A percentile compares a stretch with the other conserved stretches of the same genome.
Evolutionary conservation across 2,113 vertebrate genomes (phyloP).

Genomic region (Cinclus cinclus): DNA sequence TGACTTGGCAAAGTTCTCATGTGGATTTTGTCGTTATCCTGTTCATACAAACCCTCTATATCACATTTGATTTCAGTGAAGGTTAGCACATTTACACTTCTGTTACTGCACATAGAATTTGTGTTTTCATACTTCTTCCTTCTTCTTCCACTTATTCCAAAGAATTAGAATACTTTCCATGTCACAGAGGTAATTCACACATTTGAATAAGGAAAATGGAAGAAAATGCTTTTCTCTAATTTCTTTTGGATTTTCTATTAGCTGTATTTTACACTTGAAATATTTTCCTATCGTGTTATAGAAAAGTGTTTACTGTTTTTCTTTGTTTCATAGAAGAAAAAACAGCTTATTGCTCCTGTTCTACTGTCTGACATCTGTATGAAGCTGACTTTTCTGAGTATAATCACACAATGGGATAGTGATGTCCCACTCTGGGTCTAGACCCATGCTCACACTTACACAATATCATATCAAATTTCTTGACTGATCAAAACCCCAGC

Average conservation of each 20-base stretch:
- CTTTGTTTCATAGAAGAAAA: background rate
- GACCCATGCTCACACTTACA: background rate
- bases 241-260: background rate
- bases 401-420: fast-evolving
- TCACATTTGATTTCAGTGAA: background rate
- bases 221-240: background rate
- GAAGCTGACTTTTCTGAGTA: background rate
- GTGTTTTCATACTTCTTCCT: background rate
- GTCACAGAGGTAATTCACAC: background rate
- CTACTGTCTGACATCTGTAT: background rate
- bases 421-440: background rate
- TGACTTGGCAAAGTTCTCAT: background rate
- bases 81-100: background rate
- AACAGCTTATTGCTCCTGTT: background rate
- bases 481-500: background rate
- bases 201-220: background rate
- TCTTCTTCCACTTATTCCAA: background rate
- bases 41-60: background rate
- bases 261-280: background rate
- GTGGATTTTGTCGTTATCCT: background rate
- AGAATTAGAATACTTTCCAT: background rate
- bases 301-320: background rate
- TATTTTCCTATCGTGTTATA: background rate
- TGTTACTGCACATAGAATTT: background rate
- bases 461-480: background rate